Evolutionary conservation across 2,113 vertebrate genomes (phyloP), one percentile per base, ranked within the genome.

Genomic region (Megaceryle maxima): DNA sequence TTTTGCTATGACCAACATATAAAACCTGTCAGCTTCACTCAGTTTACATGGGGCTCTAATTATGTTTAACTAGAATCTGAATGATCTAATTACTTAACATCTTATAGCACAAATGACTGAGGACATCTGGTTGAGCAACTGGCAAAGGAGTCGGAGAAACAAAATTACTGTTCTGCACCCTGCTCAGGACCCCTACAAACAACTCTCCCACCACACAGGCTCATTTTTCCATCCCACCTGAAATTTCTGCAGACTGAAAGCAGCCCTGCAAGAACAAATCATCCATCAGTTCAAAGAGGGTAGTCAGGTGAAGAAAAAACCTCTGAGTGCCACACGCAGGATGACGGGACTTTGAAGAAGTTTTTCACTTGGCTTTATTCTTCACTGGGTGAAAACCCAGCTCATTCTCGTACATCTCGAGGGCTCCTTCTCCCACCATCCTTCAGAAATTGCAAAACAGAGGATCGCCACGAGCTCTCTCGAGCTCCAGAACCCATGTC

Each of bases 31-130:
- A 97, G 66, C 68, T 94, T 94, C 93, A 78, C 88, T 97, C 94
- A 96, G 95, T 96, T 97, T 97, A 95, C 93, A 96, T 57, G 93
- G 93, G 81, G 55, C 91, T 96, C 92, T 97, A 96, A 97, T 97
- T 96, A 97, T 86, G 80, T 96, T 97, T 97, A 97, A 97, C 95
- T 88, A 94, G 90, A 96, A 95, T 83, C 73, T 88, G 94, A 96
- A 96, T 92, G 91, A 97, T 96, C 91, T 96, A 96, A 97, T 96
- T 96, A 96, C 83, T 97, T 97, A 95, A 96, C 85, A 95, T 97
- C 95, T 92, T 96, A 89, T 3, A 97, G 94, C 89, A 95, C 80
- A 93, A 94, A 97, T 91, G 94, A 87, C 91, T 50, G 76, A 86
- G 92, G 95, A 96, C 96, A 97, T 95, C 95, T 97, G 95, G 89